Conservation (phyloP, 2,888 invertebrate species). For the Phasia obesa region DNA sequence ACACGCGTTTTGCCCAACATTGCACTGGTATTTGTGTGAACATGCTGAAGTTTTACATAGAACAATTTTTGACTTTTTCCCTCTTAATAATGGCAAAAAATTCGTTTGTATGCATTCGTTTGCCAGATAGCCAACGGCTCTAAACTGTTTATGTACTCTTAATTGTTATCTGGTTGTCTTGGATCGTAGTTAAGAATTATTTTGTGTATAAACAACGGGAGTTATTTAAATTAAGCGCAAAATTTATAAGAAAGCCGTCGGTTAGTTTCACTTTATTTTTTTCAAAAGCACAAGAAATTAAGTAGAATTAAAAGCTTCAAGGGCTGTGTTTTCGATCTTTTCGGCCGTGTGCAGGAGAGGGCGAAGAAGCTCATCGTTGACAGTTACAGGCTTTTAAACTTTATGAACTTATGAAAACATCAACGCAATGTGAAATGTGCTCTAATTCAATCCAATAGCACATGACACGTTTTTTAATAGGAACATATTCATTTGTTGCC, state of each 20-base stretch:
- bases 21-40: conserved; percentile 1
- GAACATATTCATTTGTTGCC: no score
- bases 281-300: not conserved
- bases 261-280: not conserved
- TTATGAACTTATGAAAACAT: no score
- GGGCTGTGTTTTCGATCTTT: not conserved
- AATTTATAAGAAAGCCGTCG: conserved; percentile 3
- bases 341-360: no score
- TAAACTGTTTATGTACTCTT: conserved; percentile 10
- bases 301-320: not conserved
- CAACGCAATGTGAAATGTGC: no score
- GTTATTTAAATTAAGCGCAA: not conserved
- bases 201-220: not conserved
- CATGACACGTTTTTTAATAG: no score
- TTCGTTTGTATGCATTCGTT: conserved; percentile 22
- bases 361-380: no score
- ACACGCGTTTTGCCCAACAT: not conserved
- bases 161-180: not conserved
- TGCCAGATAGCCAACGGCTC: conserved; percentile 10
- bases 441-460: no score
- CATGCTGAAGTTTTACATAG: conserved; percentile 4
- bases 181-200: not conserved
- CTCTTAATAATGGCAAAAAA: not conserved
- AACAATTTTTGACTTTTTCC: not conserved
- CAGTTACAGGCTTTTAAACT: no score